A percentile compares a stretch with the other conserved stretches of the same genome.
phyloP scores from a whole-genome alignment of 2,797 vertebrate species.

The Brotula barbata region DNA sequence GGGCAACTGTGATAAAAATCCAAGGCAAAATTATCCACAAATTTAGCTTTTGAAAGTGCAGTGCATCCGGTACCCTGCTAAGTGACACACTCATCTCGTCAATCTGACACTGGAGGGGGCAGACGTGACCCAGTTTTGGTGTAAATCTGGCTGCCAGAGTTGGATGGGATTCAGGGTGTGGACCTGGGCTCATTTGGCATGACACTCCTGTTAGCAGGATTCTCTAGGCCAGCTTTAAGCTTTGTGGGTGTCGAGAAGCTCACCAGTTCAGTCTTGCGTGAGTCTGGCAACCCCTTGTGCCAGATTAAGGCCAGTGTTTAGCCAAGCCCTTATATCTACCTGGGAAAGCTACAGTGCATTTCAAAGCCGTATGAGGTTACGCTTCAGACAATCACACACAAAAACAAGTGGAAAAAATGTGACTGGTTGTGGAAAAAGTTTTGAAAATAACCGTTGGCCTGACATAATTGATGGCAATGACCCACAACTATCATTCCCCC shows the following conservation, averaged over 20 bases:
- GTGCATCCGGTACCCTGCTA: too few species aligned
- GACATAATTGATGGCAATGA: too few species aligned
- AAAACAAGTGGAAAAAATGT: not conserved
- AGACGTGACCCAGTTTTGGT: conserved; percentile 10
- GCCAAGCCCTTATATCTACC: not conserved
- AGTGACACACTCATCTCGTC: too few species aligned
- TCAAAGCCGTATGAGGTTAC: not conserved
- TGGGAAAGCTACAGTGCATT: conserved; percentile 8
- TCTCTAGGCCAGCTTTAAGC: conserved; percentile 4
- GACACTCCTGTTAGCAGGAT: conserved; percentile 13
- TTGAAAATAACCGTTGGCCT: too few species aligned
- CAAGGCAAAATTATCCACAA: not conserved
- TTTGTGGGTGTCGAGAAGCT: conserved; percentile 3
- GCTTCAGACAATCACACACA: not conserved
- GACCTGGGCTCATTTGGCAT: not conserved
- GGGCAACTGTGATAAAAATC: not conserved
- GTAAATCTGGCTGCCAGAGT: conserved; percentile 9
- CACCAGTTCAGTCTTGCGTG: not conserved
- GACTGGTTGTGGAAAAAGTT: too few species aligned
- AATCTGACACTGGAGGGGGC: not conserved
- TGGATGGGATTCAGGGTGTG: not conserved
- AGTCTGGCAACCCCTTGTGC: conserved; percentile 8
- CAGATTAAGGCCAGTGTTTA: conserved; percentile 17
- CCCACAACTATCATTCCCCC: too few species aligned
- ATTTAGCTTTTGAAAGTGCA: not conserved